Conservation (phyloP, 92 coral and sea anemone genomes). For the Epizoanthus illoricatus region DNA sequence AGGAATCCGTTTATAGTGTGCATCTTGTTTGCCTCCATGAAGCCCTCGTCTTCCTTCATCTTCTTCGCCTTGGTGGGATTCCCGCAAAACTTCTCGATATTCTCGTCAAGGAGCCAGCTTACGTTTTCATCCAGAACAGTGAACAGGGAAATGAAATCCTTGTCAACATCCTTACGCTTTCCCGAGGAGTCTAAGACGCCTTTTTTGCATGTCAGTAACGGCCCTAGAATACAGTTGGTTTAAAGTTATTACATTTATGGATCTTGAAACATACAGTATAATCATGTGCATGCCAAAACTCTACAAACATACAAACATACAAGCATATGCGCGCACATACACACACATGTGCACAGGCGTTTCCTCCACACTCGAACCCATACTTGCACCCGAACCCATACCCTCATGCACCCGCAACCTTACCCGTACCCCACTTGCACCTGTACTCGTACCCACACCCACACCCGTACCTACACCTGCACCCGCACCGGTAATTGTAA, state of each 20-base stretch:
- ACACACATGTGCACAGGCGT: too few relatives aligned
- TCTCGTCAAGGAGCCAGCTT: slow-evolving; percentile 70
- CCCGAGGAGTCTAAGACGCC: slow-evolving; percentile 50
- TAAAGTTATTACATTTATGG: too few relatives aligned
- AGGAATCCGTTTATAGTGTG: slow-evolving; percentile 64
- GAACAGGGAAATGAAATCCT: slow-evolving; percentile 57
- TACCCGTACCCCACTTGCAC: not conserved
- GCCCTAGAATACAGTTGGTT: slow-evolving; percentile 33
- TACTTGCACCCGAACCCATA: not conserved
- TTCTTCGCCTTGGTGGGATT: slow-evolving; percentile 39
- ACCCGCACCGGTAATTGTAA: not conserved
- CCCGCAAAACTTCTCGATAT: slow-evolving; percentile 52
- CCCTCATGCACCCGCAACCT: not conserved
- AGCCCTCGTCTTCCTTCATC: slow-evolving; percentile 50
- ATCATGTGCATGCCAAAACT: too few relatives aligned
- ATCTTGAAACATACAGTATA: too few relatives aligned
- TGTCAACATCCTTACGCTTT: slow-evolving; percentile 54
- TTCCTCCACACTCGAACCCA: not conserved
- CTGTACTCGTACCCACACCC: not conserved
- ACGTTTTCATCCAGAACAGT: slow-evolving; percentile 71
- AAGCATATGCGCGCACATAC: too few relatives aligned
- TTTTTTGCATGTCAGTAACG: slow-evolving; percentile 63
- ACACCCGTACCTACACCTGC: not conserved
- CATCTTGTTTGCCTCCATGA: slow-evolving; percentile 68
- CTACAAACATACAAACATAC: too few relatives aligned